Evolutionary conservation across 1,140 invertebrate genomes (phyloP).

Genomic region (Hyposmocoma kahamanoa): DNA sequence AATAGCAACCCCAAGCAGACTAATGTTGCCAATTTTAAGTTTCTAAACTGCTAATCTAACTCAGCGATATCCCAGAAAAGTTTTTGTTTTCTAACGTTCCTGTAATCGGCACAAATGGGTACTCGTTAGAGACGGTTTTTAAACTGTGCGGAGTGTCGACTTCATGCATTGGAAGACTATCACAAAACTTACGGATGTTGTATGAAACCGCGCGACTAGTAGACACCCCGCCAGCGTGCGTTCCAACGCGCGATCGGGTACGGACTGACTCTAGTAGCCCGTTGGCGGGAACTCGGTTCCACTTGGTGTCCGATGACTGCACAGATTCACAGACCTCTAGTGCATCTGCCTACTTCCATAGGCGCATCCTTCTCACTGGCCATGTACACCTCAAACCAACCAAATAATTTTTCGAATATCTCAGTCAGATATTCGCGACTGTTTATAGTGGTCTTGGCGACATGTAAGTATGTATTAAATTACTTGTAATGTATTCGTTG

Average conservation of each 20-base stretch:
- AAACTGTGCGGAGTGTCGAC: constrained; percentile 21
- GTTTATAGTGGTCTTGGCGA: no score
- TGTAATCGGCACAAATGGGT: not conserved
- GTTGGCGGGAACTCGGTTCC: not conserved
- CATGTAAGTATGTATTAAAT: no score
- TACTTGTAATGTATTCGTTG: no score
- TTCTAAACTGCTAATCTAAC: constrained; percentile 36
- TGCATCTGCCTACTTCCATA: no score
- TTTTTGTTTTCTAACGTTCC: not conserved
- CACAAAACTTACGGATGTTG: constrained; percentile 27
- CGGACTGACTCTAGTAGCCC: constrained; percentile 16
- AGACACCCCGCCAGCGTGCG: constrained; percentile 13
- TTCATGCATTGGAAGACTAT: constrained; percentile 10
- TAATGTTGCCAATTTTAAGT: constrained; percentile 33
- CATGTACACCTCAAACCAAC: no score
- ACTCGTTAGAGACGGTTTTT: not conserved
- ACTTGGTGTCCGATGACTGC: no score
- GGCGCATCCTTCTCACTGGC: no score
- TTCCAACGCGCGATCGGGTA: constrained; percentile 15
- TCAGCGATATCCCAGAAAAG: constrained; percentile 21
- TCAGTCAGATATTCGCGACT: no score
- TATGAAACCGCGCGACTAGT: constrained; percentile 12
- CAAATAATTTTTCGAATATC: no score
- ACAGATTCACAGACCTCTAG: no score
- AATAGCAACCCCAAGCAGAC: constrained; percentile 1